phyloP scores from a whole-genome alignment of 2,888 invertebrate genomes.

The Endomychus coccineus region DNA sequence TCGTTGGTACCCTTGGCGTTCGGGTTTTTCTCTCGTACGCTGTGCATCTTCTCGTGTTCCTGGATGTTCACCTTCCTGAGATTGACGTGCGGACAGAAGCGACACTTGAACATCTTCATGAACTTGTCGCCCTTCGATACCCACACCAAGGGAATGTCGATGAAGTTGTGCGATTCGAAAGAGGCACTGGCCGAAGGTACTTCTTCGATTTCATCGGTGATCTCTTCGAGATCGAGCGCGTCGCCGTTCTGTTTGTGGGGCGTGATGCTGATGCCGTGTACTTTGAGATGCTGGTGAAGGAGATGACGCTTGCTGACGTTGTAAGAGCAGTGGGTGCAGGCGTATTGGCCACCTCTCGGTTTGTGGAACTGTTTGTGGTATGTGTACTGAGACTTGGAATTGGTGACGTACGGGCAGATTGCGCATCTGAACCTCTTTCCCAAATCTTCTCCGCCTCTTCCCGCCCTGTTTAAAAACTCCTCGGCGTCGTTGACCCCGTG shows the following conservation, averaged over 20 bases:
- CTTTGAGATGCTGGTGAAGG: slow-evolving; percentile 75
- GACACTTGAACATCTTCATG: slow-evolving; percentile 77
- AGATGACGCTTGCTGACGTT: slow-evolving; percentile 74
- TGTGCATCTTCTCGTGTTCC: slow-evolving; percentile 79
- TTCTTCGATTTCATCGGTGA: slow-evolving; percentile 37
- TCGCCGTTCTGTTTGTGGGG: slow-evolving; percentile 43
- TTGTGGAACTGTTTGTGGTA: slow-evolving; percentile 84
- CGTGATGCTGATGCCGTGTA: slow-evolving; percentile 57
- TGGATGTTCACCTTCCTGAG: slow-evolving; percentile 71
- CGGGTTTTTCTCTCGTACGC: slow-evolving; percentile 38
- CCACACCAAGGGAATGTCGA: slow-evolving; percentile 67
- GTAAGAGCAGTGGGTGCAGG: slow-evolving; percentile 75
- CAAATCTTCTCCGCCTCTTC: slow-evolving; percentile 33
- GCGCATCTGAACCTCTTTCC: slow-evolving; percentile 69
- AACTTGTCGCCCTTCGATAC: slow-evolving; percentile 65
- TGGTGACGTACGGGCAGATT: slow-evolving; percentile 77
- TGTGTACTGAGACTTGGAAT: slow-evolving; percentile 77
- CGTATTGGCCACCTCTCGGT: slow-evolving; percentile 65
- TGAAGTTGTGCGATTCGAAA: slow-evolving; percentile 39
- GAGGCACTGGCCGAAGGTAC: slow-evolving; percentile 20
- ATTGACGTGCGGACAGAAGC: slow-evolving; percentile 77
- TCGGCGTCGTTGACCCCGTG: slow-evolving; percentile 57
- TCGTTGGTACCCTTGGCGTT: slow-evolving; percentile 39
- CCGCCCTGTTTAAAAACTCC: slow-evolving; percentile 46
- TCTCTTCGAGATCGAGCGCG: slow-evolving; percentile 33